Evolutionary conservation across 2,888 invertebrate species (phyloP).

Genomic region (Agrochola macilenta): DNA sequence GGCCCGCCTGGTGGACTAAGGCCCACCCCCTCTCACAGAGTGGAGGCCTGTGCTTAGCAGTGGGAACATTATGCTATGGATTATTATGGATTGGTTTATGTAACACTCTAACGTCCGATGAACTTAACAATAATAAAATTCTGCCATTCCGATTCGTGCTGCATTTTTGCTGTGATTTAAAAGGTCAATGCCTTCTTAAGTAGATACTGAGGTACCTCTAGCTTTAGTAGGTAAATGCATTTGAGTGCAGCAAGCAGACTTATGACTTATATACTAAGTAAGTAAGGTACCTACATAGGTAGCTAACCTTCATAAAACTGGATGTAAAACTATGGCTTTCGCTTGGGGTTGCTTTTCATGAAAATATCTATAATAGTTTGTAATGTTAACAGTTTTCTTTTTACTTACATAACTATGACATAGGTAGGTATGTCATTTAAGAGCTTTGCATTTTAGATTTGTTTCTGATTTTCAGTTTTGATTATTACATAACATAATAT

Average conservation of each 20-base stretch:
- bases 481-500: neutral
- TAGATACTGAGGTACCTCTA: constrained; percentile 13
- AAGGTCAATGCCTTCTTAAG: constrained; percentile 33
- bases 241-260: constrained; percentile 23
- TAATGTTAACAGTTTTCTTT: neutral
- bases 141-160: constrained; percentile 13
- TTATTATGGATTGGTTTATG: neutral
- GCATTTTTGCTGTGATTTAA: constrained; percentile 20
- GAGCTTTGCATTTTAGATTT: neutral
- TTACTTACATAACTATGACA: neutral
- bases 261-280: constrained; percentile 4
- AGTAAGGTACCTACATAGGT: neutral
- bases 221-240: constrained; percentile 18
- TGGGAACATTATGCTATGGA: neutral
- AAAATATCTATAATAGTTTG: neutral
- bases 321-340: neutral
- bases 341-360: neutral
- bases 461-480: neutral
- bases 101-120: neutral
- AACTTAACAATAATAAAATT: constrained; percentile 10
- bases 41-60: too few relatives aligned
- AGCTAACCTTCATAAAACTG: neutral
- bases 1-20: too few relatives aligned
- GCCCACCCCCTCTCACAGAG: too few relatives aligned
- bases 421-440: neutral